phyloP scores from a whole-genome alignment of 2,113 vertebrate genomes.

The Bubalus kerabau region DNA sequence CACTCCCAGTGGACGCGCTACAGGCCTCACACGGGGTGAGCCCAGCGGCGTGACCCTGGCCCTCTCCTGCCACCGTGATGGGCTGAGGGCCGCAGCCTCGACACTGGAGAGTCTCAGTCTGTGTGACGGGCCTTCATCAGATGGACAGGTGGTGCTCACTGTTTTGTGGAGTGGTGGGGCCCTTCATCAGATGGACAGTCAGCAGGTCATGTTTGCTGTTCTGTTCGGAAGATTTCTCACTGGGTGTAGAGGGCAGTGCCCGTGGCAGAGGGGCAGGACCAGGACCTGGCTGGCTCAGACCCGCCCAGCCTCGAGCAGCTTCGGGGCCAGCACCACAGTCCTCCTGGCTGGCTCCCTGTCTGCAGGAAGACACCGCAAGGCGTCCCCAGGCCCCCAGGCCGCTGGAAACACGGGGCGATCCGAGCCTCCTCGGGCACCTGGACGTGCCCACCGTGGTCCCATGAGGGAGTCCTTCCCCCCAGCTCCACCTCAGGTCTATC shows the following conservation, averaged over 20 bases:
- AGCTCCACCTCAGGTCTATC: not conserved
- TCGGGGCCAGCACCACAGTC: not conserved
- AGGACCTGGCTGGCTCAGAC: not conserved
- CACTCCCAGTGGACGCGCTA: fast-evolving
- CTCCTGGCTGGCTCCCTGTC: not conserved
- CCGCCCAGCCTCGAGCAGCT: not conserved
- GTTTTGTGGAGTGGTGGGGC: not conserved
- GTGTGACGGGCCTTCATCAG: not conserved
- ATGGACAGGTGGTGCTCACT: not conserved
- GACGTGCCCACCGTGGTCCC: not conserved
- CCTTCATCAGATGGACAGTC: not conserved
- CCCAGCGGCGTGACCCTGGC: not conserved
- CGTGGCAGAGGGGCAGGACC: not conserved
- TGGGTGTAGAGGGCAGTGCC: not conserved
- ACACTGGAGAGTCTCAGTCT: not conserved
- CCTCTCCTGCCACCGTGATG: not conserved
- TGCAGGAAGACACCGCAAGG: not conserved
- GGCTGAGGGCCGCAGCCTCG: not conserved
- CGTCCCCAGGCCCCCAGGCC: not conserved
- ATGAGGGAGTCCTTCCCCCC: not conserved
- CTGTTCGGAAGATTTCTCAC: not conserved
- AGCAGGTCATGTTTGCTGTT: not conserved
- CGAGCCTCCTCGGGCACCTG: not conserved
- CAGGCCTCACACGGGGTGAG: not conserved
- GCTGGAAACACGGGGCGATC: not conserved